phyloP scores from a whole-genome alignment of 1,140 invertebrate species.

The Drosophila bifasciata region DNA sequence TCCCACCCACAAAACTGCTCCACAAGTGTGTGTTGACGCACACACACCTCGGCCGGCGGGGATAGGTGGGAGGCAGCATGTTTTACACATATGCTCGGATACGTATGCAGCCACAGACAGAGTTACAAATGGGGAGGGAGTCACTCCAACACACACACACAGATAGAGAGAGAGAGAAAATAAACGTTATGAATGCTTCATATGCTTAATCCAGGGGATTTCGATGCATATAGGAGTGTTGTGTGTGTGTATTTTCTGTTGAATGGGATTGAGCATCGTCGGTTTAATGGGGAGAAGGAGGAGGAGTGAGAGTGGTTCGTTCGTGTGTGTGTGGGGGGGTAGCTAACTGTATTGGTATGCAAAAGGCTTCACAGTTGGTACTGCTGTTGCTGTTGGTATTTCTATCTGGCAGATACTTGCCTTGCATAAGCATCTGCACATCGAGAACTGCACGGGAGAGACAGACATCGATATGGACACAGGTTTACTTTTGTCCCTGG shows the following conservation, averaged over 20 bases:
- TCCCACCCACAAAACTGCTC: conserved; percentile 37
- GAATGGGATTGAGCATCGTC: conserved; percentile 20
- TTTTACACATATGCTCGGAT: conserved; percentile 47
- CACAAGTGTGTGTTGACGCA: conserved; percentile 67
- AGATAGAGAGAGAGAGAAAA: conserved; percentile 48
- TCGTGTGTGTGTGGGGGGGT: conserved; percentile 3
- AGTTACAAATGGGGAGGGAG: conserved; percentile 44
- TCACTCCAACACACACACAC: conserved; percentile 16
- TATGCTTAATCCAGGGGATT: conserved; percentile 82
- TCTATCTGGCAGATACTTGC: conserved; percentile 60
- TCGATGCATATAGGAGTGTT: conserved; percentile 76
- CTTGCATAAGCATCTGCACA: conserved; percentile 25
- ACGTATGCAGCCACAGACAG: conserved; percentile 5
- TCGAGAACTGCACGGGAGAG: conserved; percentile 33
- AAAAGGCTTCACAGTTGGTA: conserved; percentile 63
- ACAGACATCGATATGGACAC: conserved; percentile 36
- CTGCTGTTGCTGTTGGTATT: conserved; percentile 34
- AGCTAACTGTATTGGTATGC: conserved; percentile 54
- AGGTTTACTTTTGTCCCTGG: conserved; percentile 63
- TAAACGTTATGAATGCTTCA: conserved; percentile 82
- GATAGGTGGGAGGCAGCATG: conserved; percentile 21
- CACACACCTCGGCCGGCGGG: conserved; percentile 1
- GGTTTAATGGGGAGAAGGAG: background rate
- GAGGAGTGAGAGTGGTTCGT: conserved; percentile 8
- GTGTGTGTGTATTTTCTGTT: conserved; percentile 28